Evolutionary conservation across 1,140 invertebrate genomes (phyloP).

Genomic region (Brachionus rubens): DNA sequence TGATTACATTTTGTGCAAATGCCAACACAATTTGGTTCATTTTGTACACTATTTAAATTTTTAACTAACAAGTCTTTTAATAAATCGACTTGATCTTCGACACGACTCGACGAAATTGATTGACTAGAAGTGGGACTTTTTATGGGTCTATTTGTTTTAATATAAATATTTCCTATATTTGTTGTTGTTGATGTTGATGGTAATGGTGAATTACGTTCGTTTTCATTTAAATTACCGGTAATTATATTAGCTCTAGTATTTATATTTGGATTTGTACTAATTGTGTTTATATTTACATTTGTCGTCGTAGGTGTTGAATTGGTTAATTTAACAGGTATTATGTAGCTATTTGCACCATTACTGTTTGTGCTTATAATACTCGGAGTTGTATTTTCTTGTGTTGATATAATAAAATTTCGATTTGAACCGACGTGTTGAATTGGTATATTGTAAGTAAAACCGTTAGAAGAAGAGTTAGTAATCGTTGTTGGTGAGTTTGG

Average conservation of each 20-base stretch:
- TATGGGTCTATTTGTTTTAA: conserved; percentile 5
- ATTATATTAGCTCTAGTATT: no score
- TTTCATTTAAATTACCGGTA: no score
- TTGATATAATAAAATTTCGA: conserved; percentile 30
- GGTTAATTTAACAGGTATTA: conserved; percentile 27
- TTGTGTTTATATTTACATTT: background rate
- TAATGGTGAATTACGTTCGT: no score
- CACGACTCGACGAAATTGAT: background rate
- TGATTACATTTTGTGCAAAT: conserved; percentile 68
- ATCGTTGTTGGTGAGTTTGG: conserved; percentile 22
- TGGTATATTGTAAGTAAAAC: conserved; percentile 42
- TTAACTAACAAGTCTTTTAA: conserved; percentile 79
- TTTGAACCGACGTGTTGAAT: conserved; percentile 43
- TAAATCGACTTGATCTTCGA: conserved; percentile 78
- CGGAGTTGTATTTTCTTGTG: background rate
- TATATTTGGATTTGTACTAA: no score
- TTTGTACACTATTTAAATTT: conserved; percentile 64
- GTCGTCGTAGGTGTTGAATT: background rate
- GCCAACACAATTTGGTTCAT: conserved; percentile 36
- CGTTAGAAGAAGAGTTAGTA: conserved; percentile 2
- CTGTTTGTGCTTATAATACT: background rate
- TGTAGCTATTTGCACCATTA: background rate
- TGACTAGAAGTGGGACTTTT: background rate
- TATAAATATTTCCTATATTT: conserved; percentile 23
- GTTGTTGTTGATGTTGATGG: conserved; percentile 1